Conservation (phyloP, 1,140 invertebrate species). For the Harpegnathos saltator region DNA sequence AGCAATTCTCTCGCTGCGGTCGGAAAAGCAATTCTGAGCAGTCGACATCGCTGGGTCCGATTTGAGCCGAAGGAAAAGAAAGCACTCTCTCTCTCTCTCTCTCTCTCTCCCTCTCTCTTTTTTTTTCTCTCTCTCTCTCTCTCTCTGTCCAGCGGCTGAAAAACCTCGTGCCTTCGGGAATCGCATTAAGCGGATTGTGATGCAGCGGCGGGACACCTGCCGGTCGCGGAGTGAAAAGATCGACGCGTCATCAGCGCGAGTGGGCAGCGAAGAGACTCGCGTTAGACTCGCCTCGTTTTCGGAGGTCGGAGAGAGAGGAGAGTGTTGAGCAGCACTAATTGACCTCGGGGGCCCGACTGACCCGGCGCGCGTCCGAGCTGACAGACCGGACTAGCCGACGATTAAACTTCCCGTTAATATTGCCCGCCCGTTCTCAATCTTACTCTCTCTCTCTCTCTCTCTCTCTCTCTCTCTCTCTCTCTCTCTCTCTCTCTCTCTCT, state of each 20-base stretch:
- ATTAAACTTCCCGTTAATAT: slow-evolving; percentile 86
- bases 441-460: slow-evolving; percentile 63
- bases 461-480: slow-evolving; percentile 62
- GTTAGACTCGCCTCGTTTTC: slow-evolving; percentile 72
- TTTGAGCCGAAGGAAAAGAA: neutral
- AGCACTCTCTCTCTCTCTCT: too few relatives aligned
- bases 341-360: slow-evolving; percentile 84
- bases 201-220: slow-evolving; percentile 37
- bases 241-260: slow-evolving; percentile 67
- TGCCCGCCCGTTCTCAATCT: slow-evolving; percentile 73
- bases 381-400: slow-evolving; percentile 82
- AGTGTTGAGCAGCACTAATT: slow-evolving; percentile 85
- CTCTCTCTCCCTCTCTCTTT: too few relatives aligned
- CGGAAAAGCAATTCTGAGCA: slow-evolving; percentile 7
- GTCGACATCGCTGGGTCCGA: neutral
- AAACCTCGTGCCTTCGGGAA: slow-evolving; percentile 5
- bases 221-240: slow-evolving; percentile 30
- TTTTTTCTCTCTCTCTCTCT: too few relatives aligned
- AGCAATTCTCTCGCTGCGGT: slow-evolving; percentile 23
- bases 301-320: slow-evolving; percentile 75
- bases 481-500: slow-evolving; percentile 65
- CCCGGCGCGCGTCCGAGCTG: slow-evolving; percentile 84
- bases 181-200: slow-evolving; percentile 11
- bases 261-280: slow-evolving; percentile 57
- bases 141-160: neutral